Evolutionary conservation across 2,888 invertebrate genomes (phyloP), one percentile per base, ranked within the genome.

Genomic region (Oxycera nigricornis): DNA sequence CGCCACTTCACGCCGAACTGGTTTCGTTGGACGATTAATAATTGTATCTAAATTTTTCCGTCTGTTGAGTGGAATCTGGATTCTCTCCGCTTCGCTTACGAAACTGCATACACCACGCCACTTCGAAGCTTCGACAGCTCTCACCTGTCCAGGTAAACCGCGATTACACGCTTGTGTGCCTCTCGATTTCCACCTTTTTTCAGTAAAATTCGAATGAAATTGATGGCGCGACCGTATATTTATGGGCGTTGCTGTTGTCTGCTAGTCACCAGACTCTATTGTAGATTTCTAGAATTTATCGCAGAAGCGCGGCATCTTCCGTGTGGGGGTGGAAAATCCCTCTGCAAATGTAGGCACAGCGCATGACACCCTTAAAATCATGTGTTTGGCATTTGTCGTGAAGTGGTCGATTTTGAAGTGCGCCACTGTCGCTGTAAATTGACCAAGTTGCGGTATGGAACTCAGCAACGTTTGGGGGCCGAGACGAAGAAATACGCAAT

Each of bases 311-410:
- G 55, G 24, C 55, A 55, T 6, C 55, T 55, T 17, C 3, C 20
- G 55, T 24, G 22, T 55, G 55, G 55, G 55, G 55, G 55, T 55
- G 55, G 20, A 7, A 24, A 4, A 2, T 9, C 17, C 55, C 22
- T 22, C 24, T 55, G 6, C 3, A 24, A 6, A 14, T n/a, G 46
- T 7, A 14, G 11, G 55, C 22, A 6, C 24, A 24, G 65, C 65
- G 65, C 65, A 65, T 65, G 41, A 24, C 65, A 65, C 22, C 30
- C 35, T 4, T 62, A 2, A 20, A 65, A 41, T 62, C 65, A 65
- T 39, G 22, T 65, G 65, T 39, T 65, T 11, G 4, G 17, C 1
- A 65, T 65, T 24, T 30, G 41, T 41, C 65, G 65, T 24, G 22
- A 65, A 11, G 17, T 31, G 61, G 61, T 31, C 30, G n/a, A 31